phyloP scores from a whole-genome alignment of 1,140 invertebrate genomes.

The Neotoxoptera formosana region DNA sequence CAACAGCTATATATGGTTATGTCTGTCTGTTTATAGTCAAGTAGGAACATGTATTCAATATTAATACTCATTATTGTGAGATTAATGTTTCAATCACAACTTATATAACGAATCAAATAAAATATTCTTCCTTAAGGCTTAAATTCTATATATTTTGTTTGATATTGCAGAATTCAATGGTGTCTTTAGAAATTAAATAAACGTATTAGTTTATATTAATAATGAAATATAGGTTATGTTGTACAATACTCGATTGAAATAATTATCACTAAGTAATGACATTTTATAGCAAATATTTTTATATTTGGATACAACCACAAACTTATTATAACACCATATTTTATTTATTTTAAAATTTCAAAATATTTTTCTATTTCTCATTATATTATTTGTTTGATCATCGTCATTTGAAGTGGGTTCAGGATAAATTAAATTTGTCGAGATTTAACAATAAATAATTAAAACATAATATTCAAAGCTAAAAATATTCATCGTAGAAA shows the following conservation, averaged over 20 bases:
- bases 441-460: background rate
- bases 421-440: background rate
- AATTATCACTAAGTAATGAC: too few relatives aligned
- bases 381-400: background rate
- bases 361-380: background rate
- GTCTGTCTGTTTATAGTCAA: slow-evolving; percentile 31
- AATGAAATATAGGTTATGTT: background rate
- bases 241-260: too few relatives aligned
- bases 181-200: background rate
- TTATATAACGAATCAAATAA: background rate
- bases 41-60: background rate
- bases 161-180: background rate
- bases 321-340: too few relatives aligned
- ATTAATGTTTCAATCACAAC: slow-evolving; percentile 36
- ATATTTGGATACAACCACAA: too few relatives aligned
- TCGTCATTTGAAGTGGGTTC: background rate
- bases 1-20: slow-evolving; percentile 36
- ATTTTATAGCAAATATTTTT: too few relatives aligned
- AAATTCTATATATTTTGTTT: background rate
- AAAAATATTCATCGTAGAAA: background rate
- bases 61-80: background rate
- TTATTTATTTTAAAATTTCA: background rate
- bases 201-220: background rate
- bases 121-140: background rate
- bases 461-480: background rate